Base-by-base conservation (phyloP, 1,140 invertebrate genomes). In the Elymnias hypermnestra region DNA sequence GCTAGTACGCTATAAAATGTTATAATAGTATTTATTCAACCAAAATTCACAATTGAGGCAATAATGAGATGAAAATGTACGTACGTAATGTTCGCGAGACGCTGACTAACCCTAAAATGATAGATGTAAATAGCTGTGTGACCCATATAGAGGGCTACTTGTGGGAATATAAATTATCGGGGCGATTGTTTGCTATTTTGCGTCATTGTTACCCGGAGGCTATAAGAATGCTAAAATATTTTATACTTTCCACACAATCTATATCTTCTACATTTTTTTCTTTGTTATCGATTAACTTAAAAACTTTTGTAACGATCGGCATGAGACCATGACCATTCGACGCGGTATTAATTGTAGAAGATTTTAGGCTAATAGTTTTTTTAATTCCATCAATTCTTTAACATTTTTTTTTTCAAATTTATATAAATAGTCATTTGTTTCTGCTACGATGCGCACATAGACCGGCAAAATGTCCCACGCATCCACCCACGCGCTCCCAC, bases 111-210 rank as follows among this genome's bases (percentile, higher is more conserved):
- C 38, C 38, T 23, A 62, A 56, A 60, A 57, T 57, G 54, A 53
- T 51, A 48, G 38, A 62, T 62, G 58, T 54, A 61, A 53, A 61
- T 57, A 57, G 54, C 43, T 51, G 19, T 39, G 36, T 22, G 38
- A 40, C 23, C 38, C 38, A 50, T 43, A 57, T 52, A 54, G 23
- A 38, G 41, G 42, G 43, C 35, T 52, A 33, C 35, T 49, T 55
- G 57, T 25, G 51, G 58, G 29, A 26, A 45, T 46, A 54, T 62
- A 62, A 57, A 62, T 62, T 57, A 52, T 53, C 36, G 38, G 37
- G 43, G 33, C 59, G 57, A 62, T 62, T 62, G 59, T 62, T 62
- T 62, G 45, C 53, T 47, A 42, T 53, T 29, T 29, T 37, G 41
- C 12, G 31, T 37, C 33, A 39, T 47, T 51, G 39, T 9, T 13